Conservation (phyloP, 2,797 vertebrate species). For the Agapornis canus region DNA sequence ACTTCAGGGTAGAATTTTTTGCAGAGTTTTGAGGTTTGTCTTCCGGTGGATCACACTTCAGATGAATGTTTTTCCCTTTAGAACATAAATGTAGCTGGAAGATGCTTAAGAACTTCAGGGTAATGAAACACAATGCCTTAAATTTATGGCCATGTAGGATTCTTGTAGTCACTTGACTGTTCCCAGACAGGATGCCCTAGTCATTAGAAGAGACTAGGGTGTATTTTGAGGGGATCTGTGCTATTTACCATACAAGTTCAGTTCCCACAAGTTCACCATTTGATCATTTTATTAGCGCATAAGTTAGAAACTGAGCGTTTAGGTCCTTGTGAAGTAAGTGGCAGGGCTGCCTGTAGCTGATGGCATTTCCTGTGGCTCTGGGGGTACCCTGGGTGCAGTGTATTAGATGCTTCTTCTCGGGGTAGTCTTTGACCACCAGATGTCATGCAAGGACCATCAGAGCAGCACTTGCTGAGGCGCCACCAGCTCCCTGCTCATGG, state of each 20-base stretch:
- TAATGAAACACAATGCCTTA: neutral
- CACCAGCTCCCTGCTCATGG: neutral
- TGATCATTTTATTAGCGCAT: neutral
- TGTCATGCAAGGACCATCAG: conserved; percentile 52
- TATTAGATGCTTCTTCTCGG: neutral
- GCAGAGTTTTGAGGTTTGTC: neutral
- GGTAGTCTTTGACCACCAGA: conserved; percentile 52
- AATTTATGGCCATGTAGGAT: neutral
- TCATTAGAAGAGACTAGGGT: neutral
- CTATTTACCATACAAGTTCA: neutral
- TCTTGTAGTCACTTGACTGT: neutral
- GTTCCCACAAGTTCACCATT: neutral
- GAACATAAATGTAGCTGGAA: neutral
- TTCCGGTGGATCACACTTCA: neutral
- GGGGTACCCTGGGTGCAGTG: neutral
- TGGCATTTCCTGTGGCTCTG: neutral
- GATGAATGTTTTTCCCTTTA: neutral
- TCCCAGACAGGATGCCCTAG: neutral
- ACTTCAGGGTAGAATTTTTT: neutral
- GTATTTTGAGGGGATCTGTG: neutral
- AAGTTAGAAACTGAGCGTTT: neutral
- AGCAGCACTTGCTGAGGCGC: fast-evolving
- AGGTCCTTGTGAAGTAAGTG: neutral
- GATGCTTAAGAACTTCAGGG: neutral
- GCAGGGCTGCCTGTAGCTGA: neutral